Percentiles rank a stretch among this genome's conserved stretches.
phyloP scores from a whole-genome alignment of 2,888 invertebrate genomes.

The Diarsia dahlii region DNA sequence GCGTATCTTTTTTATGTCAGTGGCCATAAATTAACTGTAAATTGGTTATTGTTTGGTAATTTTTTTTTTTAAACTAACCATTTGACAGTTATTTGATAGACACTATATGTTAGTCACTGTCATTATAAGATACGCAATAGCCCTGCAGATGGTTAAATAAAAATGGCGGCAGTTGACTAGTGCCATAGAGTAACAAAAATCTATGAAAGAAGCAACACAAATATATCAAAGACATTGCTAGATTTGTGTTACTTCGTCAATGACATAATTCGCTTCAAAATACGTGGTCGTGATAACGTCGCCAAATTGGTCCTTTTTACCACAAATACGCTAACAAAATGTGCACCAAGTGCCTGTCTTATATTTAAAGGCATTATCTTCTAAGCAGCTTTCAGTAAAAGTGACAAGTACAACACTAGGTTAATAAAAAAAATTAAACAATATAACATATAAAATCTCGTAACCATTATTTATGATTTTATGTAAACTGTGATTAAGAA shows the following conservation, averaged over 20 bases:
- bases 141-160: neutral
- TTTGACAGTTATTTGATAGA: too few relatives aligned
- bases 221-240: too few relatives aligned
- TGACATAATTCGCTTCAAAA: neutral
- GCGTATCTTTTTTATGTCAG: too few relatives aligned
- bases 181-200: too few relatives aligned
- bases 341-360: conserved; percentile 60
- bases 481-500: conserved; percentile 58
- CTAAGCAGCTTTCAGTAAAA: conserved; percentile 57
- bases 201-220: too few relatives aligned
- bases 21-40: too few relatives aligned
- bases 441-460: conserved; percentile 29
- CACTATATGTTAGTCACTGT: too few relatives aligned
- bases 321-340: conserved; percentile 26
- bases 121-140: too few relatives aligned
- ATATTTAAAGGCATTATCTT: conserved; percentile 53
- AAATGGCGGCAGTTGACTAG: neutral
- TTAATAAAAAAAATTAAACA: conserved; percentile 37
- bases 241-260: too few relatives aligned
- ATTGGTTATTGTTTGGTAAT: too few relatives aligned
- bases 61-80: too few relatives aligned
- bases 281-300: neutral
- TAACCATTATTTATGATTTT: conserved; percentile 48
- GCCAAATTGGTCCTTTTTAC: conserved; percentile 1
- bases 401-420: conserved; percentile 65